These are phyloP conservation scores for Belonocnema kinseyi DNA, from an alignment of 1,140 invertebrate species.

Conservation along the genomic window DNA sequence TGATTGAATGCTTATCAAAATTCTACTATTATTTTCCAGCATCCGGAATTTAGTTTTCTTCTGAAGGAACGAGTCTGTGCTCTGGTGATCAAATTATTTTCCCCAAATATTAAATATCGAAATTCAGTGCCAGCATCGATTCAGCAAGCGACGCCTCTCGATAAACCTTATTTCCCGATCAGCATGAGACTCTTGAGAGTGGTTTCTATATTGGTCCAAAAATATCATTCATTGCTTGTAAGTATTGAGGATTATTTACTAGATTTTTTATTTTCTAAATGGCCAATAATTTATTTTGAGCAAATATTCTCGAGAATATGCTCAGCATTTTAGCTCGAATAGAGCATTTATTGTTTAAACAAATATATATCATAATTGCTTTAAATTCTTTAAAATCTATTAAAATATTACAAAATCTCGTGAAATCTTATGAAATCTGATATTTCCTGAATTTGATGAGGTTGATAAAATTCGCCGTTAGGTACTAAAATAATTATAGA, in stretches of 20 bases:
- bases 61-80: slow-evolving; percentile 98
- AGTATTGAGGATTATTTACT: slow-evolving; percentile 62
- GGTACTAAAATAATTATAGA: too few species aligned
- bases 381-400: too few species aligned
- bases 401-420: too few species aligned
- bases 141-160: slow-evolving; percentile 81
- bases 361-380: too few species aligned
- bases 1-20: not conserved
- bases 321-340: too few species aligned
- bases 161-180: slow-evolving; percentile 97
- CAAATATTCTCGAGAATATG: too few species aligned
- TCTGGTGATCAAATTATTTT: slow-evolving; percentile 97
- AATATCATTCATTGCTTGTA: slow-evolving; percentile 95
- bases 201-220: slow-evolving; percentile 94
- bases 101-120: slow-evolving; percentile 95
- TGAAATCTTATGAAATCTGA: too few species aligned
- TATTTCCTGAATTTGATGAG: too few species aligned
- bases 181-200: slow-evolving; percentile 95
- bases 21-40: slow-evolving; percentile 78
- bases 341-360: too few species aligned
- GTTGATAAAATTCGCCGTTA: too few species aligned
- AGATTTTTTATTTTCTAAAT: too few species aligned
- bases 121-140: slow-evolving; percentile 76
- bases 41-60: slow-evolving; percentile 95
- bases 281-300: too few species aligned